Evolutionary conservation across 2,113 vertebrate species (phyloP), one percentile per base, ranked within the genome.

Genomic region (Lipophrys pholis): DNA sequence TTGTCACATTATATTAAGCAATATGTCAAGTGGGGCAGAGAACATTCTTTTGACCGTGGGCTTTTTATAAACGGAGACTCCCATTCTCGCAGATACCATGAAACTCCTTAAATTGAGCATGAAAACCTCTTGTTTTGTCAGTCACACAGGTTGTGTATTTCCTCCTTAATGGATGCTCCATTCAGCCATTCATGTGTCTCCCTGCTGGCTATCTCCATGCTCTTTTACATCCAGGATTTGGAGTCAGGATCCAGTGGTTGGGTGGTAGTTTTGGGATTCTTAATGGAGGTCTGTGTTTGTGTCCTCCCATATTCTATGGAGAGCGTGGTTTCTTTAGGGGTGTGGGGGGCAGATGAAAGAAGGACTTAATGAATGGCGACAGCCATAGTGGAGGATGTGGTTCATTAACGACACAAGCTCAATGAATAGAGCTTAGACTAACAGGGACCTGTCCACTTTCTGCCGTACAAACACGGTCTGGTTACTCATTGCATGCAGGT

Each of bases 401-500:
- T 93, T 94, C 90, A 90, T 93, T 94, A 93, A 85, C 89, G 83
- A 92, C 90, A 92, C 89, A 91, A 90, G 89, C 83, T 81, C 60
- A 67, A 86, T 93, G 89, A 94, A 91, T 87, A 74, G 86, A 89
- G 85, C 86, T 87, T 83, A 86, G 83, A 89, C 89, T 86, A 87
- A 89, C 84, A 82, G 57, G 69, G 78, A 84, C 76, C 87, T 90
- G 85, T 82, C 77, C 76, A 64, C 86, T 80, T 62, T 82, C 69
- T 74, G 67, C 73, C 76, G 67, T 69, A 69, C 84, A 80, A 87
- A 82, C 86, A 82, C 84, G 9, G 40, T 48, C 67, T 76, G 70
- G 82, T 84, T 75, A 62, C 52, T 63, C 57, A 53, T 58, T 55
- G 58, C 69, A 53, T 84, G 84, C 87, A 90, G 83, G 83, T 87